Evolutionary conservation across 1,140 invertebrate species (phyloP).

Genomic region (Drosophila trapezifrons): DNA sequence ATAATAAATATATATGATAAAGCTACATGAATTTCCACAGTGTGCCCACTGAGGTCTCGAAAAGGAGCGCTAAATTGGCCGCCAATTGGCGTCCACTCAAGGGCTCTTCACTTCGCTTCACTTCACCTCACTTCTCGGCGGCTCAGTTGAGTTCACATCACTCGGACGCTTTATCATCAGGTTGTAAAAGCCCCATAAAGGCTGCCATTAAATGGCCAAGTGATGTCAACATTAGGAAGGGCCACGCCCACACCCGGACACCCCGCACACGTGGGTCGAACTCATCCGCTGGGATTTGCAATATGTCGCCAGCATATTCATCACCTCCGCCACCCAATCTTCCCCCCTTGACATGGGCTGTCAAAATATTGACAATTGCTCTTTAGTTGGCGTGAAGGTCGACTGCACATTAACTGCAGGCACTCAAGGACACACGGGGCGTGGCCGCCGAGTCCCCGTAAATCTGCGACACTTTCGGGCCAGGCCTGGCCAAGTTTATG

Average conservation of each 20-base stretch:
- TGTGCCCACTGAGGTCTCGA: background rate
- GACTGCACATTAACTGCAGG: constrained; percentile 75
- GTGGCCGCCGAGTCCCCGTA: constrained; percentile 42
- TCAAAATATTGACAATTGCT: constrained; percentile 78
- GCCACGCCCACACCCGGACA: constrained; percentile 35
- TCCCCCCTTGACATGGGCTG: constrained; percentile 41
- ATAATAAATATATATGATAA: too few relatives aligned
- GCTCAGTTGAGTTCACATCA: constrained; percentile 26
- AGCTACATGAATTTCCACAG: background rate
- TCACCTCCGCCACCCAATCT: constrained; percentile 53
- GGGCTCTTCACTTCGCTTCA: constrained; percentile 22
- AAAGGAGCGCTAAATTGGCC: constrained; percentile 33
- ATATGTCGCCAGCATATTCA: constrained; percentile 69
- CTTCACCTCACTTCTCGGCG: constrained; percentile 10
- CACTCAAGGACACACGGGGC: constrained; percentile 38
- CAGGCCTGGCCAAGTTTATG: constrained; percentile 35
- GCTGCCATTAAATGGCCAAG: constrained; percentile 67
- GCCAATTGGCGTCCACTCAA: constrained; percentile 40
- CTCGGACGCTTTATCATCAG: constrained; percentile 44
- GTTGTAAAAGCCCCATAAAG: constrained; percentile 64
- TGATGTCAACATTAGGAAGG: constrained; percentile 73
- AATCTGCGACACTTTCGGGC: constrained; percentile 64
- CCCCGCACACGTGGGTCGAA: constrained; percentile 33
- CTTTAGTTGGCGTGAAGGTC: constrained; percentile 76
- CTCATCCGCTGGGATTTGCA: constrained; percentile 70